Evolutionary conservation across 2,113 vertebrate genomes (phyloP).

Genomic region (Xiphophorus couchianus): DNA sequence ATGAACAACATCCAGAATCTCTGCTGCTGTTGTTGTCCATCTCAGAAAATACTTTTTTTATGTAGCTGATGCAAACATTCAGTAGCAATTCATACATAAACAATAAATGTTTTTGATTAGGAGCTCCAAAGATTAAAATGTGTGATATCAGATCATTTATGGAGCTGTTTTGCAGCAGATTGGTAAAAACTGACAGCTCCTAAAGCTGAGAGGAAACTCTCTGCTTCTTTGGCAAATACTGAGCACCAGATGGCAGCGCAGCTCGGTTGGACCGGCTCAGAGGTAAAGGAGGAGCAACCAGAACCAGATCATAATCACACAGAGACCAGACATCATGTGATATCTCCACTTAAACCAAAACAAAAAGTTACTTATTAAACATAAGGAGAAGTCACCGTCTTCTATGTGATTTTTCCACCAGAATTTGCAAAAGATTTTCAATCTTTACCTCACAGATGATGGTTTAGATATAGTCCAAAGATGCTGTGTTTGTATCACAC

Average conservation of each 20-base stretch:
- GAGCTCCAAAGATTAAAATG: not conserved
- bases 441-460: too few relatives aligned
- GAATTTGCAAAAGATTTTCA: too few relatives aligned
- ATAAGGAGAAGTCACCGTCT: too few relatives aligned
- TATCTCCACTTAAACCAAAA: too few relatives aligned
- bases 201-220: not conserved
- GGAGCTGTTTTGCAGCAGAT: not conserved
- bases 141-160: not conserved
- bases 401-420: not conserved
- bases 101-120: not conserved
- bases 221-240: constrained; percentile 38
- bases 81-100: not conserved
- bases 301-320: not conserved
- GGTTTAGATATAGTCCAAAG: too few relatives aligned
- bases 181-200: not conserved
- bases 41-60: not conserved
- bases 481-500: too few relatives aligned
- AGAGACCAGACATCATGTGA: too few relatives aligned
- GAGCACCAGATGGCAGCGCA: constrained; percentile 65
- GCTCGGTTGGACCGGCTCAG: constrained; percentile 32
- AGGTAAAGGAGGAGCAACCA: constrained; percentile 18
- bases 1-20: not conserved
- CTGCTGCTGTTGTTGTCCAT: too few relatives aligned
- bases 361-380: too few relatives aligned
- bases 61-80: not conserved